A percentile compares a stretch with the other conserved stretches of the same genome.
These are phyloP conservation scores for Porites divaricata DNA, from an alignment of 92 coral and sea anemone genomes.

Conservation along the genomic window DNA sequence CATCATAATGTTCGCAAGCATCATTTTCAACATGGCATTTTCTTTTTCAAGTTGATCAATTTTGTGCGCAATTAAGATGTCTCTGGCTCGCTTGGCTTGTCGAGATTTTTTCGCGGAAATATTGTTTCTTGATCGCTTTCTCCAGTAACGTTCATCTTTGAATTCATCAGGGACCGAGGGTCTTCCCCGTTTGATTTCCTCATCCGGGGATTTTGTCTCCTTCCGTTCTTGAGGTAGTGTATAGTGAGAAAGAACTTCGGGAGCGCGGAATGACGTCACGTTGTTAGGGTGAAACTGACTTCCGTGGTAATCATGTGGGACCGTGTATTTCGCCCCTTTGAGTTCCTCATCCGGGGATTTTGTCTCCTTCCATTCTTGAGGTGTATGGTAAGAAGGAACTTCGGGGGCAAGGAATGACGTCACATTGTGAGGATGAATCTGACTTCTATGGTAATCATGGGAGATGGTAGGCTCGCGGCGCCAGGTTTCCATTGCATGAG, in stretches of 20 bases:
- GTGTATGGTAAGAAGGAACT: too few relatives aligned
- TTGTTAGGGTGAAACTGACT: not conserved
- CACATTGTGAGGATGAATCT: not conserved
- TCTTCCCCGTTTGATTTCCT: conserved; percentile 7
- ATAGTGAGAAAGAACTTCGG: not conserved
- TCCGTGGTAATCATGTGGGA: not conserved
- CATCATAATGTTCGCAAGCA: conserved; percentile 22
- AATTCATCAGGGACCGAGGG: conserved; percentile 47
- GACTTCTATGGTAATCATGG: not conserved
- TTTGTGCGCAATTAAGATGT: conserved; percentile 28
- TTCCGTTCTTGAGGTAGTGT: not conserved
- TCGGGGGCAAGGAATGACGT: not conserved
- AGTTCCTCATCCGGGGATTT: too few relatives aligned
- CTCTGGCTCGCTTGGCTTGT: conserved; percentile 61
- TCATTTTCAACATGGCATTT: conserved; percentile 40
- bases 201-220: not conserved
- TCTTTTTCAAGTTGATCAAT: conserved; percentile 56
- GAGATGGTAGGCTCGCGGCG: not conserved
- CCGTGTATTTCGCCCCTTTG: too few relatives aligned
- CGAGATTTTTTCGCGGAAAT: conserved; percentile 70
- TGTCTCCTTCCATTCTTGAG: too few relatives aligned
- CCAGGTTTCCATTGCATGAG: not conserved
- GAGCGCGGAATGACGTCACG: not conserved
- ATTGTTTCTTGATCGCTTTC: conserved; percentile 57
- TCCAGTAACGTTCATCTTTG: conserved; percentile 72